phyloP scores from a whole-genome alignment of 2,113 vertebrate genomes.

The Dipodomys merriami region DNA sequence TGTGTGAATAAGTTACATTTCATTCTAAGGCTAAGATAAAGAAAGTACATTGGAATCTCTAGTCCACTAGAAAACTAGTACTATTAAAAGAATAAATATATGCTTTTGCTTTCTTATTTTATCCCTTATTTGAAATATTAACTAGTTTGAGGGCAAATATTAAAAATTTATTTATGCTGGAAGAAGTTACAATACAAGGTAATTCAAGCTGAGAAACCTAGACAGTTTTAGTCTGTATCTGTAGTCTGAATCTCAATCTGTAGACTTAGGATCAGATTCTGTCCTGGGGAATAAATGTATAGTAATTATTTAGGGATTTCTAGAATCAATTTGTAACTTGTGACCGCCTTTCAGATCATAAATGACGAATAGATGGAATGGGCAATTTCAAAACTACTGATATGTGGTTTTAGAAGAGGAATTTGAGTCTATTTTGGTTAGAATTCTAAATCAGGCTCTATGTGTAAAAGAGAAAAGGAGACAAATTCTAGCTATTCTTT shows the following conservation, averaged over 20 bases:
- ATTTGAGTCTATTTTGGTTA: slow-evolving; percentile 34
- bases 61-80: not conserved
- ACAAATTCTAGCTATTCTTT: not conserved
- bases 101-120: slow-evolving; percentile 9
- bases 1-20: not conserved
- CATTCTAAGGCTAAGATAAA: slow-evolving; percentile 47
- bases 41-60: slow-evolving; percentile 23
- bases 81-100: slow-evolving; percentile 10
- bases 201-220: not conserved
- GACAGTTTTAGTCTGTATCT: slow-evolving; percentile 51
- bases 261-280: slow-evolving; percentile 39
- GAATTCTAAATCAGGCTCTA: not conserved
- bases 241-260: too few species aligned
- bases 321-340: not conserved
- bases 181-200: not conserved
- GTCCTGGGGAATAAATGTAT: slow-evolving; percentile 3
- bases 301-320: not conserved
- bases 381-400: slow-evolving; percentile 20
- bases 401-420: not conserved
- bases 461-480: slow-evolving; percentile 35
- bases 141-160: slow-evolving; percentile 20
- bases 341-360: not conserved
- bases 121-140: slow-evolving; percentile 8
- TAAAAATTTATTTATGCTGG: not conserved
- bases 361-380: not conserved